A percentile compares a stretch with the other conserved stretches of the same genome.
These are phyloP conservation scores for Biston betularia DNA, from an alignment of 2,888 invertebrate species.

Conservation along the genomic window DNA sequence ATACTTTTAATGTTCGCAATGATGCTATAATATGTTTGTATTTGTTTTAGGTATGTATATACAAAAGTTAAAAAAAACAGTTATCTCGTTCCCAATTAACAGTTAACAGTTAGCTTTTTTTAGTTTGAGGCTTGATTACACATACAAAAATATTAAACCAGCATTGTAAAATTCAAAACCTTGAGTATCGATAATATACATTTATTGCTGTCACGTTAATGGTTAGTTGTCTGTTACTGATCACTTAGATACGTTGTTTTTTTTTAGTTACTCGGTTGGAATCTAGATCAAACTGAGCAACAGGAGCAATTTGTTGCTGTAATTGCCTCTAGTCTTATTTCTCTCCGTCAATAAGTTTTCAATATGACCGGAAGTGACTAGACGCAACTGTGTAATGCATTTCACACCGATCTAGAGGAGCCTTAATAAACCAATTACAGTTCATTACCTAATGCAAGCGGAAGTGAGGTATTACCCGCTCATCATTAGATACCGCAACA, in stretches of 20 bases:
- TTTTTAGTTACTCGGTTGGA: not conserved
- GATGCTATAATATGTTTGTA: no score
- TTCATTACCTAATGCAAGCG: conserved; percentile 82
- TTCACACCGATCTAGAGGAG: conserved; percentile 71
- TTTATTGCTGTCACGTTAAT: no score
- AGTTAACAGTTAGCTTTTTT: no score
- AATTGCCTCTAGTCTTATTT: conserved; percentile 36
- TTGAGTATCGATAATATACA: no score
- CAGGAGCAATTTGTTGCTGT: conserved; percentile 27
- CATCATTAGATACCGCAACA: conserved; percentile 79
- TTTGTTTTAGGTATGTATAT: no score
- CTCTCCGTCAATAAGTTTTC: conserved; percentile 37
- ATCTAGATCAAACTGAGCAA: not conserved
- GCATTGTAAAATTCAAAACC: no score
- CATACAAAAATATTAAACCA: no score
- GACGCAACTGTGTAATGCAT: conserved; percentile 66
- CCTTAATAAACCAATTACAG: conserved; percentile 82
- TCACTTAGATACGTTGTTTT: not conserved
- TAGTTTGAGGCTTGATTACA: no score
- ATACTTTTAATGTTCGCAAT: no score
- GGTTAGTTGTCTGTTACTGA: no score
- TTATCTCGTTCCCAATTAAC: no score
- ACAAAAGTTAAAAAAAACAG: no score
- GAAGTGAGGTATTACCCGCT: conserved; percentile 79
- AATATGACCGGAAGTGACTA: conserved; percentile 58